phyloP scores from a whole-genome alignment of 2,113 vertebrate genomes.

The Paramormyrops kingsleyae region DNA sequence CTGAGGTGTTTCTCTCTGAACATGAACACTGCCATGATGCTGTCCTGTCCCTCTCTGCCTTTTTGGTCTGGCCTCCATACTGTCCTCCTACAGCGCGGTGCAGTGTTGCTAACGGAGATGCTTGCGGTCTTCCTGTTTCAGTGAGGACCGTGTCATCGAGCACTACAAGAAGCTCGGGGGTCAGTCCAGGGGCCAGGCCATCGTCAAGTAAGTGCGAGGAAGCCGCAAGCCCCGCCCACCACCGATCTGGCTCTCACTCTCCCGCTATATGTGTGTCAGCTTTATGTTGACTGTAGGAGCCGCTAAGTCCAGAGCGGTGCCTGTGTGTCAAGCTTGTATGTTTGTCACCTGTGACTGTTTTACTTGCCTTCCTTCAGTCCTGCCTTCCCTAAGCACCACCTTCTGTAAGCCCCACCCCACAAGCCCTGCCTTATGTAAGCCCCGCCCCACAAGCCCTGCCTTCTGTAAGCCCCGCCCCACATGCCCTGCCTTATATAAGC shows the following conservation, averaged over 20 bases:
- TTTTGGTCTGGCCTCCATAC: not conserved
- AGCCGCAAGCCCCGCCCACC: no score
- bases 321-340: not conserved
- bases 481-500: not conserved
- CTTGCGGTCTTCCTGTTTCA: slow-evolving; percentile 47
- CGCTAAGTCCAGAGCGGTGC: not conserved
- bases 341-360: not conserved
- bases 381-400: not conserved
- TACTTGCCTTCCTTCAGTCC: not conserved
- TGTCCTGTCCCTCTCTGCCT: not conserved
- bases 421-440: not conserved
- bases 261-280: not conserved
- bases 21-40: not conserved
- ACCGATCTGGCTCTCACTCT: not conserved
- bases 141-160: slow-evolving; percentile 93
- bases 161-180: slow-evolving; percentile 90
- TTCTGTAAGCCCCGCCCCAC: not conserved
- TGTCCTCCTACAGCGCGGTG: not conserved
- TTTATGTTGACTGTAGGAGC: not conserved
- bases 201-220: slow-evolving; percentile 82
- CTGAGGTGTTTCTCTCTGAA: not conserved
- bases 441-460: not conserved
- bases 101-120: not conserved
- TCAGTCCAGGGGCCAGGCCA: slow-evolving; percentile 89
- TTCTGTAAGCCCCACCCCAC: not conserved